These are phyloP conservation scores for Xenopus laevis DNA, from an alignment of 2,113 vertebrate genomes.

Conservation along the genomic window DNA sequence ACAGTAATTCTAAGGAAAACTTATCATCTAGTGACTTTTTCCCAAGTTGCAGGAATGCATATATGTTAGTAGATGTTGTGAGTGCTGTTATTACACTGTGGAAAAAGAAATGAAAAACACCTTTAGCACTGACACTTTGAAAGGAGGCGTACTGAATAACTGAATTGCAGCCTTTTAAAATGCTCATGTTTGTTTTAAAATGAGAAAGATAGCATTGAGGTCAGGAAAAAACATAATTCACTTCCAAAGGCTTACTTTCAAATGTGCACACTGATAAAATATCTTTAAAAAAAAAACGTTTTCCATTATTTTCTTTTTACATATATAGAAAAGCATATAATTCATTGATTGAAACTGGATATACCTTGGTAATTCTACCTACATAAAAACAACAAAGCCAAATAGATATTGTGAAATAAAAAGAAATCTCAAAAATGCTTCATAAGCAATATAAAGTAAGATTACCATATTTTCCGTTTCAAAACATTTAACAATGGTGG, in stretches of 20 bases:
- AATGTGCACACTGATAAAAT: slow-evolving; percentile 1
- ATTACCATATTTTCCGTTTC: too few relatives aligned
- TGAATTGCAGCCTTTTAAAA: slow-evolving; percentile 14
- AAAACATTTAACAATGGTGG: too few relatives aligned
- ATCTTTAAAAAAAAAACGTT: not conserved
- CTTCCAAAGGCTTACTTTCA: slow-evolving; percentile 5
- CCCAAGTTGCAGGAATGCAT: slow-evolving; percentile 18
- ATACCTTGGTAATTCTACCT: too few relatives aligned
- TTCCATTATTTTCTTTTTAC: not conserved
- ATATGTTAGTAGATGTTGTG: slow-evolving; percentile 26
- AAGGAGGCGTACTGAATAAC: slow-evolving; percentile 28
- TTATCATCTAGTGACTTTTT: slow-evolving; percentile 37
- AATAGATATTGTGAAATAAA: too few relatives aligned
- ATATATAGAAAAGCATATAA: not conserved
- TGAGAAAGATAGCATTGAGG: not conserved
- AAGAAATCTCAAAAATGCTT: too few relatives aligned
- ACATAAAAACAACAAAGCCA: too few relatives aligned
- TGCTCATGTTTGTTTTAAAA: slow-evolving; percentile 19
- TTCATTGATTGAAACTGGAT: too few relatives aligned
- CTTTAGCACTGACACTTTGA: slow-evolving; percentile 34
- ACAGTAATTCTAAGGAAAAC: slow-evolving; percentile 33
- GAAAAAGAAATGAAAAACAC: slow-evolving; percentile 30
- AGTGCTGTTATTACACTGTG: slow-evolving; percentile 31
- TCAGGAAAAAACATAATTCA: slow-evolving; percentile 30
- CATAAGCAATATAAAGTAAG: too few relatives aligned